phyloP scores from a whole-genome alignment of 2,797 vertebrate genomes.

The Peromyscus attwateri region DNA sequence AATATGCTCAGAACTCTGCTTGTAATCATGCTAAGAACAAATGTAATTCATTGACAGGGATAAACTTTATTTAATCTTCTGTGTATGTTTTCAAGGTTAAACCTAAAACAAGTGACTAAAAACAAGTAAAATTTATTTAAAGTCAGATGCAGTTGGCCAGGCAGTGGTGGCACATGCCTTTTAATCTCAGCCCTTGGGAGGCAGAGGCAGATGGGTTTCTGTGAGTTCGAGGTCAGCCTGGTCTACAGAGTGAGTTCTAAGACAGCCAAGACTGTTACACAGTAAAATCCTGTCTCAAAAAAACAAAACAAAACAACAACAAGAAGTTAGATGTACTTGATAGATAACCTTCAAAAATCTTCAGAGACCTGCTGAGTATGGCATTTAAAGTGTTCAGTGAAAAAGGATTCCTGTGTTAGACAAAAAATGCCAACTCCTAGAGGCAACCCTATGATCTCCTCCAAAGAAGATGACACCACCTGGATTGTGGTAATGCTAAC shows the following conservation, averaged over 20 bases:
- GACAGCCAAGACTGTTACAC: neutral
- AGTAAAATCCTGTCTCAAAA: neutral
- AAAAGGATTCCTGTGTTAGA: too few relatives aligned
- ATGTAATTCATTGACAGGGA: neutral
- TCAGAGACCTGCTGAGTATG: neutral
- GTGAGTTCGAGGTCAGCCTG: neutral
- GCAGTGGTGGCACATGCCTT: neutral
- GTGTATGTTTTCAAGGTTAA: neutral
- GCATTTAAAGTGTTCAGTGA: neutral
- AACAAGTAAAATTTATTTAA: neutral
- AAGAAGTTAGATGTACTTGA: neutral
- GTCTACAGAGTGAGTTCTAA: neutral
- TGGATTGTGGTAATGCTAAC: neutral
- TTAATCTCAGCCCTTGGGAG: neutral
- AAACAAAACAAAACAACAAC: too few relatives aligned
- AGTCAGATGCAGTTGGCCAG: neutral
- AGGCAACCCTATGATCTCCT: neutral
- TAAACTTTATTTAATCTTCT: neutral
- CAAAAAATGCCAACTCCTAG: neutral
- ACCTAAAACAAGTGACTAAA: neutral
- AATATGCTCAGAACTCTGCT: neutral
- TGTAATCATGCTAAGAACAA: neutral
- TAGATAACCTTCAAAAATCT: neutral
- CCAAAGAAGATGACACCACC: neutral
- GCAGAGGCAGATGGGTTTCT: neutral